phyloP scores from a whole-genome alignment of 2,797 vertebrate species.

The Enteromius argenteus region DNA sequence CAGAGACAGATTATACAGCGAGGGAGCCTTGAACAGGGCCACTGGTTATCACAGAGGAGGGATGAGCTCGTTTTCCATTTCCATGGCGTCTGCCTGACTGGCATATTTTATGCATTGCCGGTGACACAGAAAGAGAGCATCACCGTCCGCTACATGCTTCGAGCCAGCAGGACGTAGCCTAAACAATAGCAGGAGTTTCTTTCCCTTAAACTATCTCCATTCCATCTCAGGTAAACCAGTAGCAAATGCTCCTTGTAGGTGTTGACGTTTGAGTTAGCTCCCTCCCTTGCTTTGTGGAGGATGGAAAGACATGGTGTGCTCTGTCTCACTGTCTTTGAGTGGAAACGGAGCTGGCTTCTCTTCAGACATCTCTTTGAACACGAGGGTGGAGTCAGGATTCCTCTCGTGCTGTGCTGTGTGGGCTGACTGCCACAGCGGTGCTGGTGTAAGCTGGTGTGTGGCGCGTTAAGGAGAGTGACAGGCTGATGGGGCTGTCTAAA shows the following conservation, averaged over 20 bases:
- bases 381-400: slow-evolving; percentile 39
- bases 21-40: slow-evolving; percentile 49
- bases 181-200: slow-evolving; percentile 56
- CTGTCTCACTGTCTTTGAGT: slow-evolving; percentile 32
- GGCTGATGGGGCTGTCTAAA: slow-evolving; percentile 55
- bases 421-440: slow-evolving; percentile 35
- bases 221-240: slow-evolving; percentile 51
- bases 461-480: slow-evolving; percentile 51
- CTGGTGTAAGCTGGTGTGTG: slow-evolving; percentile 36
- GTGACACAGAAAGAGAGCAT: slow-evolving; percentile 4
- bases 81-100: slow-evolving; percentile 47
- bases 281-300: slow-evolving; percentile 8
- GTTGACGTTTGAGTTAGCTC: slow-evolving; percentile 59
- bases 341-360: slow-evolving; percentile 12
- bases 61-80: slow-evolving; percentile 50
- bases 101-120: slow-evolving; percentile 28
- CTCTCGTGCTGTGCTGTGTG: slow-evolving; percentile 46
- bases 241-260: slow-evolving; percentile 54
- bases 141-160: slow-evolving; percentile 18
- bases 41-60: slow-evolving; percentile 52
- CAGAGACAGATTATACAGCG: slow-evolving; percentile 57
- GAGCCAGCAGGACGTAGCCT: slow-evolving; percentile 57
- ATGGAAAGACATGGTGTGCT: slow-evolving; percentile 22
- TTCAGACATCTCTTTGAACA: slow-evolving; percentile 51
- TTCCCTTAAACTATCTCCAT: slow-evolving; percentile 55